Conservation (phyloP, 30 jellyfish, hydroid and myxozoan genomes). For the Catostylus mosaicus region DNA sequence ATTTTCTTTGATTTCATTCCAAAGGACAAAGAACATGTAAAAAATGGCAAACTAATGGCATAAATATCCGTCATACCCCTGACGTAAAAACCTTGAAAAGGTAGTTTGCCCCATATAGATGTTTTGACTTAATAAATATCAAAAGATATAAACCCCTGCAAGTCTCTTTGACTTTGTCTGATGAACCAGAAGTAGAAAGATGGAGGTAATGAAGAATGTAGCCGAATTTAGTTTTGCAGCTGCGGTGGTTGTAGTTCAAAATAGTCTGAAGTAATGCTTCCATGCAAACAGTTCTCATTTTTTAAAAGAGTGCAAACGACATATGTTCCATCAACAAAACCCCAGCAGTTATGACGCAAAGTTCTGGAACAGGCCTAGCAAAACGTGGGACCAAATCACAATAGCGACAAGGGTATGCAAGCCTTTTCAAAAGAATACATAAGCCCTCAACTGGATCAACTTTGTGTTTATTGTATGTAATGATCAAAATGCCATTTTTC, state of each 20-base stretch:
- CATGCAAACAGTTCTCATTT: constrained; percentile 13
- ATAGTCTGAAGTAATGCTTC: constrained; percentile 3
- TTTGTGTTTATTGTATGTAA: neutral
- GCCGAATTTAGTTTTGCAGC: neutral
- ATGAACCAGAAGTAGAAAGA: too few relatives aligned
- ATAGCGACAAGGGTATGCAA: too few relatives aligned
- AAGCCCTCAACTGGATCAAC: neutral
- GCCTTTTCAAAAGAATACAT: constrained; percentile 1
- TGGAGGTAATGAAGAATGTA: too few relatives aligned
- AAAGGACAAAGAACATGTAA: too few relatives aligned
- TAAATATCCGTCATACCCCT: too few relatives aligned
- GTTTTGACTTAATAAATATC: too few relatives aligned
- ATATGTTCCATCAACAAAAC: constrained; percentile 14
- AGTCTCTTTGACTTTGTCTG: too few relatives aligned
- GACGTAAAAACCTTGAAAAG: too few relatives aligned
- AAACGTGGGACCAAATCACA: neutral
- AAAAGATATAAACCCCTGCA: too few relatives aligned
- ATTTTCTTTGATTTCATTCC: neutral
- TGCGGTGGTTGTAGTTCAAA: constrained; percentile 9
- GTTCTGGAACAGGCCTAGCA: constrained; percentile 8
- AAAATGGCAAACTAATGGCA: too few relatives aligned
- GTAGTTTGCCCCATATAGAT: too few relatives aligned
- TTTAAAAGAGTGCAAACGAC: neutral
- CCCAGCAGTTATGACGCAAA: constrained; percentile 19
- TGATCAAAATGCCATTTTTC: neutral